Conservation (phyloP, 2,797 vertebrate genomes). For the Pogoniulus pusillus region DNA sequence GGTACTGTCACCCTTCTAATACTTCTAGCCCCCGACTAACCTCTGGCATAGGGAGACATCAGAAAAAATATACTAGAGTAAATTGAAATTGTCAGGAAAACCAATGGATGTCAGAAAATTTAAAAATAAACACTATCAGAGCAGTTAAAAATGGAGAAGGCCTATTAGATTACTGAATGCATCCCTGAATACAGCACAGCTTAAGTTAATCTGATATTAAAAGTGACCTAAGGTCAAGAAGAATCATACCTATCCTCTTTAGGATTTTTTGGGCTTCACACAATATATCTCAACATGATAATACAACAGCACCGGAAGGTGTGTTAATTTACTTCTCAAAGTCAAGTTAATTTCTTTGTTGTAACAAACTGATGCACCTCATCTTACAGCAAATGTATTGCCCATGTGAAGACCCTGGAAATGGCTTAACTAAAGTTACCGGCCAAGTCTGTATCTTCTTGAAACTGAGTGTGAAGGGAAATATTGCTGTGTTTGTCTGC, state of each 20-base stretch:
- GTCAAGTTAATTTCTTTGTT: neutral
- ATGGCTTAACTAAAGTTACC: neutral
- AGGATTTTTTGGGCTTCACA: neutral
- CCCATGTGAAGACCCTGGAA: neutral
- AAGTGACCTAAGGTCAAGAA: slow-evolving; percentile 23
- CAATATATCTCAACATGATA: neutral
- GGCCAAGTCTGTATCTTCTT: neutral
- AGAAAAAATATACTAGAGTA: slow-evolving; percentile 6
- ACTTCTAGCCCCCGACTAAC: neutral
- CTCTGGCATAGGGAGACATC: neutral
- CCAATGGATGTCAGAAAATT: slow-evolving; percentile 3
- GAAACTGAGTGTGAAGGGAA: neutral
- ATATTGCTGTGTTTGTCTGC: neutral
- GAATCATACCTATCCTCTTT: neutral
- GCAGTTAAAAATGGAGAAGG: slow-evolving; percentile 27
- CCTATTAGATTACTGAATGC: slow-evolving; percentile 6
- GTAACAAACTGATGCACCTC: neutral
- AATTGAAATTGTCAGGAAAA: slow-evolving; percentile 46
- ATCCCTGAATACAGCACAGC: neutral
- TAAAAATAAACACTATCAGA: slow-evolving; percentile 34
- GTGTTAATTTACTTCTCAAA: neutral
- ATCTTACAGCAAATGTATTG: neutral
- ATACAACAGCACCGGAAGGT: neutral
- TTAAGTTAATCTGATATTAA: slow-evolving; percentile 19
- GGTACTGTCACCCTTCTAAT: neutral